These are phyloP conservation scores for Erannis defoliaria DNA, from an alignment of 2,888 invertebrate species.

Conservation along the genomic window DNA sequence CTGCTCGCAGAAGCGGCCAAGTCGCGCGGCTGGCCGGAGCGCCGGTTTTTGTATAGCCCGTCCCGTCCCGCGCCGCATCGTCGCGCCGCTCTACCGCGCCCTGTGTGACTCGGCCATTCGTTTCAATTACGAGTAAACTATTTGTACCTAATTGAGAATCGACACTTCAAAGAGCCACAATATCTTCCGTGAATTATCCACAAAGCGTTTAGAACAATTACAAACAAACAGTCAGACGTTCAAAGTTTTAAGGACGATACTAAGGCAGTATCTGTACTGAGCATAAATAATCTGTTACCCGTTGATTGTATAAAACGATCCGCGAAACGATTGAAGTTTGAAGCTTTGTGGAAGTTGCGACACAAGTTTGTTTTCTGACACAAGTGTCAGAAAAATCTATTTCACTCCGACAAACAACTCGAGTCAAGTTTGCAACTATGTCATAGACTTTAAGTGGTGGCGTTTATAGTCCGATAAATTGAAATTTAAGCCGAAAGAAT, in stretches of 20 bases:
- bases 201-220: constrained; percentile 9
- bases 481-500: no score
- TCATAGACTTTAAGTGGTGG: no score
- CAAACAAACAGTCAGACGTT: neutral
- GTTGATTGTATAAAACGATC: constrained; percentile 1
- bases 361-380: constrained; percentile 3
- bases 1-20: no score
- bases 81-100: no score
- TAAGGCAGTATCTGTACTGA: neutral
- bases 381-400: no score
- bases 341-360: constrained; percentile 12
- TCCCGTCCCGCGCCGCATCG: no score
- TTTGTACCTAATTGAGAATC: neutral
- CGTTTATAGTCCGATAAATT: no score
- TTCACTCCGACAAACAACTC: no score
- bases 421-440: no score
- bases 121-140: neutral
- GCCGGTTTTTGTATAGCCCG: no score
- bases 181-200: neutral
- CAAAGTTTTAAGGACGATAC: constrained; percentile 8
- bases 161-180: neutral
- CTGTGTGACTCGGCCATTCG: no score
- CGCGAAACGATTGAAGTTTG: neutral
- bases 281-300: neutral
- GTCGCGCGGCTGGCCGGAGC: no score